Conservation (phyloP, 2,113 vertebrate genomes). For the Entosphenus tridentatus region DNA sequence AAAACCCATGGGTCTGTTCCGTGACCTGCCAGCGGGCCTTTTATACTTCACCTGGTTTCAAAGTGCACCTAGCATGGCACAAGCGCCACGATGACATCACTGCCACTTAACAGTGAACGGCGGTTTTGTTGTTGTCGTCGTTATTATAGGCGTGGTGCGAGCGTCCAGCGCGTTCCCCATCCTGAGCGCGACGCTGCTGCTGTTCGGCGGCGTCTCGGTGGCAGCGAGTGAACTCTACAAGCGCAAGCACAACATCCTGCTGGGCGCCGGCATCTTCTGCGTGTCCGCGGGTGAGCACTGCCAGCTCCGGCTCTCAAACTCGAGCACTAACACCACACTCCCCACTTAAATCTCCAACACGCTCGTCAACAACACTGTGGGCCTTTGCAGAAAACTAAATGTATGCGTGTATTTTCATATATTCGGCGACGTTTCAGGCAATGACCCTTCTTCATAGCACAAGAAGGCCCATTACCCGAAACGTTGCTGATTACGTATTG, state of each 20-base stretch:
- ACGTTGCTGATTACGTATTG: no score
- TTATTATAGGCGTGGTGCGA: conserved; percentile 47
- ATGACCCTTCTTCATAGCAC: no score
- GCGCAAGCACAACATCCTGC: conserved; percentile 84
- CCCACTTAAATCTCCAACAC: neutral
- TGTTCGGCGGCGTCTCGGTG: conserved; percentile 81
- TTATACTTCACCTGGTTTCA: no score
- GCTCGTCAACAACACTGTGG: neutral
- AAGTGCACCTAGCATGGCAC: no score
- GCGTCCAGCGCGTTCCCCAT: conserved; percentile 96
- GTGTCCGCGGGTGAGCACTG: conserved; percentile 65
- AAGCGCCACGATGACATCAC: no score
- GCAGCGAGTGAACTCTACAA: conserved; percentile 95
- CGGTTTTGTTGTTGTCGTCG: no score
- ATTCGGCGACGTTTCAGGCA: neutral
- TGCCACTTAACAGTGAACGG: no score
- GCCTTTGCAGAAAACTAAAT: neutral
- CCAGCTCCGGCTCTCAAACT: neutral
- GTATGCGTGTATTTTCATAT: neutral
- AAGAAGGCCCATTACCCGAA: no score
- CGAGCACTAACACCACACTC: no score
- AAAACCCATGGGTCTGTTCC: no score
- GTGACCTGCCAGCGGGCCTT: no score
- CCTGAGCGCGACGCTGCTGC: conserved; percentile 83
- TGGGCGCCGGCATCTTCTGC: conserved; percentile 92